Evolutionary conservation across 2,888 invertebrate species (phyloP), one percentile per base, ranked within the genome.

Genomic region (Prostheceraeus crozeri): DNA sequence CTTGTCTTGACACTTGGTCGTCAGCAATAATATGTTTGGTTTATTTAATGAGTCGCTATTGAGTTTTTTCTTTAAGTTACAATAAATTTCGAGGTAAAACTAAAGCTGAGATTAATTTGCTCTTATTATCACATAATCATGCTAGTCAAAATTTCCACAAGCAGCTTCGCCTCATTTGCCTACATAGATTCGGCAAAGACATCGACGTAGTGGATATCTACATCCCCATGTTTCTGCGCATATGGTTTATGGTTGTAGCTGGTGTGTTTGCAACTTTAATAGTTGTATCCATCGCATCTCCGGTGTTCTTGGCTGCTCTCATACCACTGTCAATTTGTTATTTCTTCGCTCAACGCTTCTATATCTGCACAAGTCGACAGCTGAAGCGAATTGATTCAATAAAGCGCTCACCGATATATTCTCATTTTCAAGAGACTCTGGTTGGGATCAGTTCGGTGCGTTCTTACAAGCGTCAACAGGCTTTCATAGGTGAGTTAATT

Each of bases 351-450:
- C 74, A 75, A 71, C 71, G 72, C 62, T 64, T 30, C 28, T 52
- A 30, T 21, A 40, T 48, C 33, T 28, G 30, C 25, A 31, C 89
- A 0, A 90, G 90, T 3, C 80, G 91, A 16, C 93, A 93, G 74
- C 77, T 94, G 66, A 91, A 90, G 78, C 82, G 93, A 55, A 78
- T 94, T 61, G 89, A 90, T 75, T 89, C 89, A 0, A 84, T 90
- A 0, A 87, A 89, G 0, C 82, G 90, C 60, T 91, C 91, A 31
- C 93, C 91, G 1, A 88, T 93, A 70, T 93, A 89, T 78, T 89
- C 90, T 8, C 90, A 90, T 77, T 90, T 93, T 71, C 84, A 87
- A 25, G 93, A 93, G 79, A 89, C 87, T 45, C 84, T 93, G 48
- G 85, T 86, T 2, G 85, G 86, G 3, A 77, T 78, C 35, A 70